A percentile compares a stretch with the other conserved stretches of the same genome.
phyloP scores from a whole-genome alignment of 1,140 invertebrate genomes.

The Zophobas morio region DNA sequence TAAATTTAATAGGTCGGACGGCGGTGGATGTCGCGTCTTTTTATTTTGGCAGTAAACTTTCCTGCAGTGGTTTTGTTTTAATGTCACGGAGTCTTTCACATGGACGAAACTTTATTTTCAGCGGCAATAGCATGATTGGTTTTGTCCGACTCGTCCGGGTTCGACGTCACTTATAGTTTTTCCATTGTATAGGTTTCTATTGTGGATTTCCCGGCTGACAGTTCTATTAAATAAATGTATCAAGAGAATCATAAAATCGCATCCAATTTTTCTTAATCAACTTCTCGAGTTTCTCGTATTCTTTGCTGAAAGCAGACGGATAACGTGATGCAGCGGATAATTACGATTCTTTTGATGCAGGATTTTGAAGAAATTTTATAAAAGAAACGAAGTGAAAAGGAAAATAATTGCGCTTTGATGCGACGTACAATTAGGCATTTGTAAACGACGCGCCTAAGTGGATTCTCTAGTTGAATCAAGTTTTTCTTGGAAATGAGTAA shows the following conservation, averaged over 20 bases:
- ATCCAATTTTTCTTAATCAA: constrained; percentile 35
- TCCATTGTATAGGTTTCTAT: constrained; percentile 30
- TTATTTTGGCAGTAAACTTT: constrained; percentile 32
- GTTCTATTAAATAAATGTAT: constrained; percentile 40
- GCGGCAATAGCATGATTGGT: constrained; percentile 36
- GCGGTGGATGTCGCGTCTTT: background rate
- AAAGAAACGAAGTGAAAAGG: constrained; percentile 15
- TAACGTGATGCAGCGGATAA: constrained; percentile 10
- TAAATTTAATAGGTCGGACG: constrained; percentile 34
- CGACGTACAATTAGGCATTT: constrained; percentile 5
- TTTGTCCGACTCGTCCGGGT: constrained; percentile 22
- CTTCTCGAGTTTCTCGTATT: background rate
- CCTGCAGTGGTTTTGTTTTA: constrained; percentile 27
- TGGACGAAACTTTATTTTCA: constrained; percentile 36
- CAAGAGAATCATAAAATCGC: constrained; percentile 33
- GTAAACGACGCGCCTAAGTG: constrained; percentile 5
- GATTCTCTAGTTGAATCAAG: background rate
- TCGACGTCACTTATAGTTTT: constrained; percentile 23
- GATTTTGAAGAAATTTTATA: constrained; percentile 10
- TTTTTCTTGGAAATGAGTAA: background rate
- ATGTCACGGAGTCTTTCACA: constrained; percentile 31
- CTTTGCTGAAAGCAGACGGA: constrained; percentile 14
- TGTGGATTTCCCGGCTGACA: constrained; percentile 28
- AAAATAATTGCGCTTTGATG: constrained; percentile 28
- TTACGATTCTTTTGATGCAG: constrained; percentile 1